Evolutionary conservation across 37 sponge, comb jelly and placozoan genomes (phyloP).

Genomic region (Axinella damicornis): DNA sequence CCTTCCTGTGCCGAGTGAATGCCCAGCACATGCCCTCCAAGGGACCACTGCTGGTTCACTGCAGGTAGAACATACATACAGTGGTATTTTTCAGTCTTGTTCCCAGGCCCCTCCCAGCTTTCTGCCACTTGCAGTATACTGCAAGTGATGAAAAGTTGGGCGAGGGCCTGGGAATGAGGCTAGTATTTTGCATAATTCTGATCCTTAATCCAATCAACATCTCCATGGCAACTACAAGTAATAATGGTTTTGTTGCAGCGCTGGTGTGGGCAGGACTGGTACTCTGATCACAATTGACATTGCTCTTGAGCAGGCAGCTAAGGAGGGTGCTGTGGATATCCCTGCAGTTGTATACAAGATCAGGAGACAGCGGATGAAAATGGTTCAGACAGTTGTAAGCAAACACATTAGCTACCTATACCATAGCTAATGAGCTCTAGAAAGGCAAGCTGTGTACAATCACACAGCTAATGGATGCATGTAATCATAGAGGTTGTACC

Average conservation of each 20-base stretch:
- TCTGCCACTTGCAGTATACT: too few species aligned
- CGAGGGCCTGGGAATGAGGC: too few species aligned
- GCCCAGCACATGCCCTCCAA: background rate
- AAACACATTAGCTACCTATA: background rate
- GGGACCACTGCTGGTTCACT: conserved; percentile 70
- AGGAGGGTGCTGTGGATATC: conserved; percentile 25
- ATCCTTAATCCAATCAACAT: too few species aligned
- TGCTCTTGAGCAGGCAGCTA: conserved; percentile 12
- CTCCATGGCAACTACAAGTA: too few species aligned
- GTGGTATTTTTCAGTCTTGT: too few species aligned
- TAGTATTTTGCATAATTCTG: too few species aligned
- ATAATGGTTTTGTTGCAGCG: too few species aligned
- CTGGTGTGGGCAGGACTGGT: conserved; percentile 52
- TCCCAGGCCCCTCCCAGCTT: too few species aligned
- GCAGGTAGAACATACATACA: too few species aligned
- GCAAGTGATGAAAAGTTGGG: too few species aligned
- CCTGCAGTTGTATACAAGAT: conserved; percentile 1
- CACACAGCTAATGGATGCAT: background rate
- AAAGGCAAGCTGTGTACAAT: background rate
- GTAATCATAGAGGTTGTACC: background rate
- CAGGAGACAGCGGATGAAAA: conserved; percentile 44
- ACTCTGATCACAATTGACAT: conserved; percentile 11
- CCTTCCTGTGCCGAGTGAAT: conserved; percentile 29
- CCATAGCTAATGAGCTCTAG: background rate
- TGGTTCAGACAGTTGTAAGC: conserved; percentile 41